Evolutionary conservation across 2,113 vertebrate species (phyloP), one percentile per base, ranked within the genome.

Genomic region (Microcebus jonahi): DNA sequence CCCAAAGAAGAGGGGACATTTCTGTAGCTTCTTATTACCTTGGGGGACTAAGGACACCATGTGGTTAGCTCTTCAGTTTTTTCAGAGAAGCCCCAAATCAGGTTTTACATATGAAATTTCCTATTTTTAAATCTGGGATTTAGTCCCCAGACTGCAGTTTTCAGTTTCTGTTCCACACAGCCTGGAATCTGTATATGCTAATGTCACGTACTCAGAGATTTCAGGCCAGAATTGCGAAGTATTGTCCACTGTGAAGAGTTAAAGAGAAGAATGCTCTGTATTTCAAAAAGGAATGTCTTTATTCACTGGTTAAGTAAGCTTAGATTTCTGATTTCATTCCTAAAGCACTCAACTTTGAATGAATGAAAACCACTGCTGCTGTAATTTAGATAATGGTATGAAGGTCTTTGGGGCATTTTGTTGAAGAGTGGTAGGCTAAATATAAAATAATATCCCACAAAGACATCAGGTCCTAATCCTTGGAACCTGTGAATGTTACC

Each of bases 301-400:
- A 59, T 65, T 84, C 34, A 23, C 45, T 88, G 70, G 65, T 27
- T 67, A 67, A 77, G 25, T 68, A 80, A 85, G 14, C 59, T 39
- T 29, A 50, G 70, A 57, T 48, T 88, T 94, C 88, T 91, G 21
- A 88, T 91, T 91, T 71, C 76, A 79, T 84, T 88, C 61, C 57
- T 67, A 36, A 84, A 84, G 57, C n/a, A 48, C 7, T 55, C 29
- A 39, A 42, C 23, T 91, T 90, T 63, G 53, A 71, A 76, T 90
- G 61, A 21, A 31, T 92, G 31, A 31, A 91, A 39, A 83, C 11
- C 6, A 29, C 31, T 73, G 63, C 79, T 80, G 53, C 50, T 18
- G 1, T 85, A 65, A 57, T 75, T 79, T 50, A 27, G 55, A 50
- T 82, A 25, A 53, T n/a, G n/a, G 5, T 36, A 17, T 65, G 63